Evolutionary conservation across 2,888 invertebrate genomes (phyloP), one percentile per base, ranked within the genome.

Genomic region (Bruchidius siliquastri): DNA sequence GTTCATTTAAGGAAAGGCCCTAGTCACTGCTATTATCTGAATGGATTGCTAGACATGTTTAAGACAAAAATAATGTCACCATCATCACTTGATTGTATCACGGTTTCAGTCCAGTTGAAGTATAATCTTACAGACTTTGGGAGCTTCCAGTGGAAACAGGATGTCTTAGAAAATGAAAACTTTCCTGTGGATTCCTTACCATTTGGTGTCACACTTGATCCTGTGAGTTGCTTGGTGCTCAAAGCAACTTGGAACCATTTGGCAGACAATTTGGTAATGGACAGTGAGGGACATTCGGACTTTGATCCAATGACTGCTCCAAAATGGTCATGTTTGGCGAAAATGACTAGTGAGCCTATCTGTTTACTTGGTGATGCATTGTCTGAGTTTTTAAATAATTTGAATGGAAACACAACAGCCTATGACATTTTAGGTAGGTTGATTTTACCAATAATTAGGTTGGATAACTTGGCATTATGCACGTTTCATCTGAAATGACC

Each of bases 161-260:
- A 89, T 74, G 90, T 90, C 82, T 86, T 90, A 78, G 89, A 90
- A 79, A 87, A 87, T 80, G 90, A 91, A 78, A 87, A 89, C 71
- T 83, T 88, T 26, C 90, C 90, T 72, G 84, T 87, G 0, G 86
- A 83, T 69, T 86, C 87, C 82, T 86, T 90, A 72, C 96, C 97
- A 0, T 96, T 96, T 88, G 97, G 97, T 67, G 93, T 95, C 30
- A 91, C 92, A 49, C 92, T 91, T 72, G 94, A 96, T 87, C 96
- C 96, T 0, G 88, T 95, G 78, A 92, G 92, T 72, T 92, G 93
- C 84, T 89, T 96, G 26, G 88, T 92, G 76, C 86, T 97, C 20
- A 93, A 93, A 83, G 92, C 95, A 69, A 94, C 93, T 22, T 98
- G 98, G 98, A 94, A 94, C 0, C 90, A 92, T 83, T 89, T 97